Conservation (phyloP, 2,113 vertebrate genomes). For the Acinonyx jubatus region DNA sequence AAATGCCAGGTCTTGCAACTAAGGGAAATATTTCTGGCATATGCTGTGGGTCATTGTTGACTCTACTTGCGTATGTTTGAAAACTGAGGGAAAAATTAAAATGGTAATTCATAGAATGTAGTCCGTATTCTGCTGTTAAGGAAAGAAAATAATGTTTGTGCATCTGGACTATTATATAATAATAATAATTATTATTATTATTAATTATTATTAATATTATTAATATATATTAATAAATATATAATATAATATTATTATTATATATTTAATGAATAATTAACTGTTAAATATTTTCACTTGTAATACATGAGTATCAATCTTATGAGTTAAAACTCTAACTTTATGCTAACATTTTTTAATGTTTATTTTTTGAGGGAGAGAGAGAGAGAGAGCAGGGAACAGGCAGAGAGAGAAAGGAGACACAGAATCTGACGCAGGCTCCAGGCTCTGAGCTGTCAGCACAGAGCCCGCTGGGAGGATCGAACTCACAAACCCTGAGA, state of each 20-base stretch:
- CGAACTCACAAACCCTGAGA: neutral
- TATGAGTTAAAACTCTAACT: conserved; percentile 14
- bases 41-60: neutral
- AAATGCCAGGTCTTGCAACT: conserved; percentile 2
- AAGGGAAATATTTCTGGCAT: conserved; percentile 26
- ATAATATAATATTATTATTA: too few species aligned
- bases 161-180: neutral
- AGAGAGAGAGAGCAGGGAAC: neutral
- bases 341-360: neutral
- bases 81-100: conserved; percentile 10
- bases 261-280: too few species aligned
- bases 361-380: neutral
- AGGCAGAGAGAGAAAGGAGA: neutral
- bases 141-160: conserved; percentile 3
- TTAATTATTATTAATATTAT: too few species aligned
- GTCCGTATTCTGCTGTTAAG: conserved; percentile 4
- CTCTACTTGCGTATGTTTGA: conserved; percentile 16
- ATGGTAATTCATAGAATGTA: conserved; percentile 24
- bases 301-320: conserved; percentile 6
- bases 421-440: too few species aligned
- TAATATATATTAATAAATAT: too few species aligned
- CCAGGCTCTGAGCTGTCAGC: neutral
- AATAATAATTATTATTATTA: too few species aligned
- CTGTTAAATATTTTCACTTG: neutral
- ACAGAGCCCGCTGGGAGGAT: neutral